These are phyloP conservation scores for Drosophila nr. medialis DNA, from an alignment of 2,888 invertebrate species.

Conservation along the genomic window DNA sequence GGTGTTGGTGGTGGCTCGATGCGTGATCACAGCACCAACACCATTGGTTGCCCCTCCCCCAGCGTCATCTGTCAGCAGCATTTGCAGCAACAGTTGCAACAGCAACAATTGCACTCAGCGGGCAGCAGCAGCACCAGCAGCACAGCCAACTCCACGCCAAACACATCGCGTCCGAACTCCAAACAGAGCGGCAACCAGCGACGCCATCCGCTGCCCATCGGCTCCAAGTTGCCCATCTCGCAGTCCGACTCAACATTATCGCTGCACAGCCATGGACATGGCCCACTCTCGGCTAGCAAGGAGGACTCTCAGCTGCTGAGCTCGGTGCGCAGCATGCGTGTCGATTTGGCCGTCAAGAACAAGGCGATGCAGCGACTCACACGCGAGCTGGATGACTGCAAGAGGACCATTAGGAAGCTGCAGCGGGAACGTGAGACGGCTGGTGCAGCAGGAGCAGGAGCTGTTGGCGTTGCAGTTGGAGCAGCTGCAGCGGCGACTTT, in stretches of 20 bases:
- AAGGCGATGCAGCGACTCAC: slow-evolving; percentile 89
- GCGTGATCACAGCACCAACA: slow-evolving; percentile 80
- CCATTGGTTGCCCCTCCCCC: slow-evolving; percentile 79
- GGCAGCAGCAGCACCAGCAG: slow-evolving; percentile 83
- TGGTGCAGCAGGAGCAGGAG: slow-evolving; percentile 87
- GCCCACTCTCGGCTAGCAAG: slow-evolving; percentile 82
- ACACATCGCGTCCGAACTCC: slow-evolving; percentile 83
- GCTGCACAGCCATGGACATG: slow-evolving; percentile 79
- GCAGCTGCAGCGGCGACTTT: not conserved
- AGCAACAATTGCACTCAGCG: slow-evolving; percentile 73
- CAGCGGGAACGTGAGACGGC: slow-evolving; percentile 89
- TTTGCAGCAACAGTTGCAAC: slow-evolving; percentile 41
- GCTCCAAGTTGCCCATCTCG: slow-evolving; percentile 85
- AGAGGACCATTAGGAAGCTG: slow-evolving; percentile 90
- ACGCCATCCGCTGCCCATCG: slow-evolving; percentile 56
- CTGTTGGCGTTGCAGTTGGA: not conserved
- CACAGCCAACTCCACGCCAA: slow-evolving; percentile 84
- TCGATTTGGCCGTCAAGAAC: slow-evolving; percentile 90
- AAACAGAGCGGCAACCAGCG: slow-evolving; percentile 86
- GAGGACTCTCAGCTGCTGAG: slow-evolving; percentile 92
- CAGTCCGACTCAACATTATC: slow-evolving; percentile 86
- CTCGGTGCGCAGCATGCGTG: slow-evolving; percentile 91
- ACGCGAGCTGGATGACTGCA: slow-evolving; percentile 90
- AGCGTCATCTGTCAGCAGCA: slow-evolving; percentile 63
- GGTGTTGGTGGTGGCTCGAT: slow-evolving; percentile 30